Base-by-base conservation (phyloP, 2,797 vertebrate genomes). In the Tolypeutes matacus region DNA sequence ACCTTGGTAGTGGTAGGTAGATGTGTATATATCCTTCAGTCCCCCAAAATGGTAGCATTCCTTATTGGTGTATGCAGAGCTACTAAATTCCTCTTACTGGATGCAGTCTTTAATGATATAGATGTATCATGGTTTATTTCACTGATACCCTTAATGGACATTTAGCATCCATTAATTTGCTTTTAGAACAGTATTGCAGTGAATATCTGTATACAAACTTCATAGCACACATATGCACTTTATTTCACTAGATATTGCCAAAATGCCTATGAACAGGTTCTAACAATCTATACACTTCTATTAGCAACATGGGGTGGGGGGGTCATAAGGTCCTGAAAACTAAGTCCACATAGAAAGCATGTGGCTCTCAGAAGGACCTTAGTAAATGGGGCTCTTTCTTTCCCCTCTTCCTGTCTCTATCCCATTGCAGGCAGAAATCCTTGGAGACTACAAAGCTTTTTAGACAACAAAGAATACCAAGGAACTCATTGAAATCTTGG, bases 191-290 rank as follows among this genome's bases (percentile, higher is more conserved):
- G 29, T 11, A 85, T 11, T 78, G 36, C 53, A 42, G 39, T 67
- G 21, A 95, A 34, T n/a, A 51, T 62, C 18, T 11, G 13, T 25
- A 69, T 17, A 53, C 27, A 90, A 77, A 70, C 15, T 75, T 76
- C 29, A 62, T 2, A 70, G 62, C 53, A 25, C 42, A 82, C 12
- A 77, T 64, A 34, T 9, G 21, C 34, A 56, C 25, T 76, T 89
- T 31, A 76, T 58, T 58, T 65, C 11, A 36, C 51, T 92, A 83
- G 42, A 5, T 82, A 51, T 51, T 86, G 27, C 60, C 62, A n/a
- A 81, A 92, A 82, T 31, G 39, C n/a, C 36, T 39, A 3, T 36
- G 80, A 96, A 67, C 29, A 67, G 11, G 73, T 88, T 89, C n/a
- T 51, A 65, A 91, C 20, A 83, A 78, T 31, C 72, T 51, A 15